A percentile compares a stretch with the other conserved stretches of the same genome.
phyloP scores from a whole-genome alignment of 1,140 invertebrate species.

The Eurosta solidaginis region DNA sequence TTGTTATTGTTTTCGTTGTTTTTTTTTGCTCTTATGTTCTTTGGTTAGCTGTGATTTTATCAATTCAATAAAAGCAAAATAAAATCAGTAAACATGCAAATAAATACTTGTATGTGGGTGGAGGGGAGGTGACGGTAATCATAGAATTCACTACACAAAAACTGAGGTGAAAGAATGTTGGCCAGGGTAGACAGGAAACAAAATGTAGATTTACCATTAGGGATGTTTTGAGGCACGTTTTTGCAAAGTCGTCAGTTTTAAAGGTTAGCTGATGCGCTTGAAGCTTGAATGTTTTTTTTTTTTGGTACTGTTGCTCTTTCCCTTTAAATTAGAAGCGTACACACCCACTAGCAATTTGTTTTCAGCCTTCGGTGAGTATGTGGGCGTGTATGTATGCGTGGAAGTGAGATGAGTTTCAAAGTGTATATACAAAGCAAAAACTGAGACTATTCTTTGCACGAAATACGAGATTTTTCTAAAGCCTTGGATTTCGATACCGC shows the following conservation, averaged over 20 bases:
- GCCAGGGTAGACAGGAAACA: neutral
- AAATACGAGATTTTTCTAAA: too few relatives aligned
- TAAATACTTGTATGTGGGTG: conserved; percentile 4
- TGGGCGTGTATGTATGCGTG: neutral
- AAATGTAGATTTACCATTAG: neutral
- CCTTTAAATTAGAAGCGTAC: neutral
- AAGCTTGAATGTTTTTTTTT: neutral
- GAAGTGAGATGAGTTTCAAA: too few relatives aligned
- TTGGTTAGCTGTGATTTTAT: conserved; percentile 15
- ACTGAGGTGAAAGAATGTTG: neutral
- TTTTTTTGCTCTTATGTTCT: neutral
- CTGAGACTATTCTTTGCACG: too few relatives aligned
- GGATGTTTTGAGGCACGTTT: neutral
- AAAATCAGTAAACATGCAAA: conserved; percentile 25
- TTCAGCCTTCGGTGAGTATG: neutral
- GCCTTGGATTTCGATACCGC: too few relatives aligned
- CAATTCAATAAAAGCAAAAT: conserved; percentile 25
- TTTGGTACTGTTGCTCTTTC: neutral
- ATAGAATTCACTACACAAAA: neutral
- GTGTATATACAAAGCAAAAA: too few relatives aligned
- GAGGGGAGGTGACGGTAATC: neutral
- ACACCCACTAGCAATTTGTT: neutral
- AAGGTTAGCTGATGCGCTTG: neutral
- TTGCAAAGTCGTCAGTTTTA: neutral
- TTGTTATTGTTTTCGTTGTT: neutral